Evolutionary conservation across 1,140 invertebrate species (phyloP).

Genomic region (Portunus trituberculatus): DNA sequence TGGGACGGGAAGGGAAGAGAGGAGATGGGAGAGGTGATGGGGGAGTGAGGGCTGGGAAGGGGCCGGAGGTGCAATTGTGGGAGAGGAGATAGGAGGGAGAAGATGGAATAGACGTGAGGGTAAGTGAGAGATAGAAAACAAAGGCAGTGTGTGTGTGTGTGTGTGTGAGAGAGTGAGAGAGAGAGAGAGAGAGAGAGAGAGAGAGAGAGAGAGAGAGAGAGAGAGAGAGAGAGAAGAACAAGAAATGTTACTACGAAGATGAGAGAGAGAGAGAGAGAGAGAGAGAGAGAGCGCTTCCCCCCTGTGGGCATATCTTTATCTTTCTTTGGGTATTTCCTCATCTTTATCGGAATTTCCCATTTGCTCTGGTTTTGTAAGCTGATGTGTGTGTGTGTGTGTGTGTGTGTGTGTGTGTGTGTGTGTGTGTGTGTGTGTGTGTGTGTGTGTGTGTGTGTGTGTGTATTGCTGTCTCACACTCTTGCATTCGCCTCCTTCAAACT

Average conservation of each 20-base stretch:
- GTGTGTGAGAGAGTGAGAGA: too few relatives aligned
- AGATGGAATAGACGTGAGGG: neutral
- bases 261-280: slow-evolving; percentile 33
- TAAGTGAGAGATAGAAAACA: neutral
- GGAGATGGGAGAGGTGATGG: neutral
- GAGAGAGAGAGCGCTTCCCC: neutral
- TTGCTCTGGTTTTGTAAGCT: too few relatives aligned
- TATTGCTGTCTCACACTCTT: too few relatives aligned
- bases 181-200: too few relatives aligned
- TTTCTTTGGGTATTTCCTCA: neutral
- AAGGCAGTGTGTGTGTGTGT: neutral
- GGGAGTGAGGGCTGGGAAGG: neutral
- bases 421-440: too few relatives aligned
- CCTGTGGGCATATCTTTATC: neutral
- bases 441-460: too few relatives aligned
- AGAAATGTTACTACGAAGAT: neutral
- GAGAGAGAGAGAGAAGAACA: too few relatives aligned
- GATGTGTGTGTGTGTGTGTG: too few relatives aligned
- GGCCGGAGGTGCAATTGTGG: neutral
- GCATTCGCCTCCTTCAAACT: too few relatives aligned
- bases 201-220: too few relatives aligned
- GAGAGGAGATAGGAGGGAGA: neutral
- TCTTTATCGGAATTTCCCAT: too few relatives aligned
- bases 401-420: too few relatives aligned
- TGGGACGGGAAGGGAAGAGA: neutral